Conservation (phyloP, 2,113 vertebrate genomes). For the Petromus typicus region DNA sequence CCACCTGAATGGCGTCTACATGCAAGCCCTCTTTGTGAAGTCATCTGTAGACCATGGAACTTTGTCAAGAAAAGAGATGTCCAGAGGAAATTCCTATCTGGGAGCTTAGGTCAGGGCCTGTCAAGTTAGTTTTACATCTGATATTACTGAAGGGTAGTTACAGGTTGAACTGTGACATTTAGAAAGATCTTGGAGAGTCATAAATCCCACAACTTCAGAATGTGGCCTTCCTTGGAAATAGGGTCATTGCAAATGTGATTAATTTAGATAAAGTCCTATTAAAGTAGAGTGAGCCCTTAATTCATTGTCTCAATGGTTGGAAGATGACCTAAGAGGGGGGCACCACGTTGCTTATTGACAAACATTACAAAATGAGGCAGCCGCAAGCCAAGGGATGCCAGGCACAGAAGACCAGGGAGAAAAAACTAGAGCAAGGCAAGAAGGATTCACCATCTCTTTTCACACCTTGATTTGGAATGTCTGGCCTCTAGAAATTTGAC, state of each 20-base stretch:
- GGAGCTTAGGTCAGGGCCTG: constrained; percentile 55
- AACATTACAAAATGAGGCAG: not conserved
- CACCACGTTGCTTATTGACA: not conserved
- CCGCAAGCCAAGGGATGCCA: not conserved
- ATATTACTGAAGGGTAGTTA: constrained; percentile 70
- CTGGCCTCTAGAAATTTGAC: not conserved
- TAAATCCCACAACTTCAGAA: not conserved
- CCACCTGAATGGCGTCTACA: not conserved
- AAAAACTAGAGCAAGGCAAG: not conserved
- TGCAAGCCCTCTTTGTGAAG: not conserved
- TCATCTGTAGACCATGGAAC: not conserved
- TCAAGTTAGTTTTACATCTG: constrained; percentile 31
- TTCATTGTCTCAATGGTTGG: not conserved
- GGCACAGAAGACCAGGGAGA: not conserved
- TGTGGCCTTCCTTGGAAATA: constrained; percentile 23
- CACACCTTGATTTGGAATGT: not conserved
- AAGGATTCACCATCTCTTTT: no score
- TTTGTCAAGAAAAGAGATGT: not conserved
- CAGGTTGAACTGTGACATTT: not conserved
- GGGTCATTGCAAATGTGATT: not conserved
- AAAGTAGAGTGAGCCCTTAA: not conserved
- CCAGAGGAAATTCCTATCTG: not conserved
- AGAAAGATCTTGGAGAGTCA: not conserved
- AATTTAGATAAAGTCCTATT: not conserved
- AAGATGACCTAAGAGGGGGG: not conserved